Conservation (phyloP, 2,113 vertebrate species). For the Brevimyrus niger region DNA sequence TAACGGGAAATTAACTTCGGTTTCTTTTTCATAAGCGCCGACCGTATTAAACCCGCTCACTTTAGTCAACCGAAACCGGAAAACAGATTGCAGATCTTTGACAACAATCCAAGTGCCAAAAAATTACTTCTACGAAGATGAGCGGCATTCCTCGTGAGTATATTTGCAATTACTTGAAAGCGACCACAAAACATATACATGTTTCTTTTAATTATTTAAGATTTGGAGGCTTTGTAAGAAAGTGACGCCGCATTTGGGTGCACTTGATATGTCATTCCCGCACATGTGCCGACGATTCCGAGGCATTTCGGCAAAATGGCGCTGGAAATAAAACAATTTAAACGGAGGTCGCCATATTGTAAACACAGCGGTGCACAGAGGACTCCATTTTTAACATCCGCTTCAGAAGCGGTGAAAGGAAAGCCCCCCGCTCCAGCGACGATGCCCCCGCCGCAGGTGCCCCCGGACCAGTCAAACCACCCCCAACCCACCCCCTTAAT, state of each 20-base stretch:
- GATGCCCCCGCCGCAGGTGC: not conserved
- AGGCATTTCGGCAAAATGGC: slow-evolving; percentile 74
- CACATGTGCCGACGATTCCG: not conserved
- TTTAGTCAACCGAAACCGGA: not conserved
- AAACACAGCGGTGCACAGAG: slow-evolving; percentile 60
- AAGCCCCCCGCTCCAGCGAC: not conserved
- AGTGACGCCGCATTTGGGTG: not conserved
- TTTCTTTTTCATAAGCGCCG: not conserved
- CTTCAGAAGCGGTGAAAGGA: not conserved
- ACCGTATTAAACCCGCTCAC: not conserved
- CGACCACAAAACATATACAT: not conserved
- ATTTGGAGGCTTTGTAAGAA: not conserved
- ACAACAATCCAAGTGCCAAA: not conserved
- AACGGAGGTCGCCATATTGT: slow-evolving; percentile 89
- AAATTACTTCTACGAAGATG: not conserved
- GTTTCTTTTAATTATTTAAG: not conserved
- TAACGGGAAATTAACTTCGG: not conserved
- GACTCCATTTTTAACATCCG: slow-evolving; percentile 51
- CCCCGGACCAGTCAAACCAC: not conserved
- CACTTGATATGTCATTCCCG: not conserved
- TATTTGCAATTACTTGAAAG: not conserved
- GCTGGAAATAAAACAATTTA: slow-evolving; percentile 73
- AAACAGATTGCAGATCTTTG: not conserved
- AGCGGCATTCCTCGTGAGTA: not conserved
- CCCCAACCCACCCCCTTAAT: not conserved